Base-by-base conservation (phyloP, 2,888 invertebrate genomes). In the Pammene aurita region DNA sequence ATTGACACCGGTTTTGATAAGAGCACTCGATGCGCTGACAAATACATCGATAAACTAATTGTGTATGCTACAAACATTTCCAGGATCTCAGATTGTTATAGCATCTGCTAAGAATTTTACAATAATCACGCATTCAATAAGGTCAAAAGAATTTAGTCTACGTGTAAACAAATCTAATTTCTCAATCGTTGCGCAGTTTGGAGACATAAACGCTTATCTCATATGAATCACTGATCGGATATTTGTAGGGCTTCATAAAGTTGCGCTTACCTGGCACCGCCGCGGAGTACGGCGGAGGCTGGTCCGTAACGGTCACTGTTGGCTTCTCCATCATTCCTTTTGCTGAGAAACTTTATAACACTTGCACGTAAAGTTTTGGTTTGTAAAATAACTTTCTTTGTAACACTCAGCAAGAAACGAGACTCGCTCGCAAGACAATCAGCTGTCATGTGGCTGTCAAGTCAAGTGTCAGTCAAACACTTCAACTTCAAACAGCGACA, bases 201-300 rank as follows among this genome's bases (percentile, higher is more conserved):
- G 26, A 72, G 71, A 71, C n/a, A 57, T 57, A 52, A 66, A 50
- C 18, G 52, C 60, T 86, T 86, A 85, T 85, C 84, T 78, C 70
- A 77, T 75, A 76, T 87, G 86, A 87, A 83, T 87, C 85, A 86
- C 77, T 78, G 69, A 60, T 70, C 74, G 35, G 18, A 35, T 52
- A 69, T 14, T n/a, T 65, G 48, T 75, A 78, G 60, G 76, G 76
- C 78, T 80, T 80, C 76, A 64, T 70, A 74, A 76, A 75, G 70
- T 68, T 64, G 16, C 46, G 58, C 75, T 79, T 82, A 91, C 92
- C 87, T 82, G 84, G 82, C 67, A 84, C 74, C 14, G 87, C 77
- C 16, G 93, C 93, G 0, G 93, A 93, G 77, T 94, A 94, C 7
- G 93, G 93, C 0, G 94, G 94, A 11, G 94, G 94, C 66, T 88